Evolutionary conservation across 2,113 vertebrate species (phyloP).

Genomic region (Scolopax mira): DNA sequence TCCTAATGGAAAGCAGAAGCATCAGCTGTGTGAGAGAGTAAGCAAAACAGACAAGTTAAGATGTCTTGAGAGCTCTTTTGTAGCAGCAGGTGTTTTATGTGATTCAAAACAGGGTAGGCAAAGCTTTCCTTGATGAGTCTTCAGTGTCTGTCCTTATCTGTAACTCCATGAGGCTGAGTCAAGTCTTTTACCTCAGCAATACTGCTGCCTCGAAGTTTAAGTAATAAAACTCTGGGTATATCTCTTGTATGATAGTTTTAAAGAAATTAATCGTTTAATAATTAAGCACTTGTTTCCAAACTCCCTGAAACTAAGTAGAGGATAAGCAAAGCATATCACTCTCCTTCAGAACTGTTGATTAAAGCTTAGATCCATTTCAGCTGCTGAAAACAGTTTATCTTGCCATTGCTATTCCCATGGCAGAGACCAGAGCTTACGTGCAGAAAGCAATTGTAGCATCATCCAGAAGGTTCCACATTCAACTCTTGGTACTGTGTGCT

Average conservation of each 20-base stretch:
- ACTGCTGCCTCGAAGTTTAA: neutral
- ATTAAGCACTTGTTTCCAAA: neutral
- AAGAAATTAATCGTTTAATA: neutral
- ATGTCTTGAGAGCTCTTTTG: neutral
- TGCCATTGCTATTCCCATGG: neutral
- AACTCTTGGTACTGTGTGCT: neutral
- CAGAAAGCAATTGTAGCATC: neutral
- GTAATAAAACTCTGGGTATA: neutral
- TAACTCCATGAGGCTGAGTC: neutral
- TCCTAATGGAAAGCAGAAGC: neutral
- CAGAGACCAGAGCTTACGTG: neutral
- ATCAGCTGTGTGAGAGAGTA: neutral
- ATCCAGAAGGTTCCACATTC: neutral
- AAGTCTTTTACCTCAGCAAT: neutral
- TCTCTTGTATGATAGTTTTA: neutral
- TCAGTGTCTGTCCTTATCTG: neutral
- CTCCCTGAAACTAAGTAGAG: neutral
- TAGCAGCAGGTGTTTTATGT: neutral
- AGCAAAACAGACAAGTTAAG: neutral
- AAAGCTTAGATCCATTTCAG: neutral
- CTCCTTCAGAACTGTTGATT: neutral
- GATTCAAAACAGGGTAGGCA: neutral
- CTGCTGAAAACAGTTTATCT: neutral
- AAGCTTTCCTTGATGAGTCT: neutral
- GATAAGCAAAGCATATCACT: neutral